These are phyloP conservation scores for Tetraodon nigroviridis DNA, from an alignment of 2,113 vertebrate genomes.

Conservation along the genomic window DNA sequence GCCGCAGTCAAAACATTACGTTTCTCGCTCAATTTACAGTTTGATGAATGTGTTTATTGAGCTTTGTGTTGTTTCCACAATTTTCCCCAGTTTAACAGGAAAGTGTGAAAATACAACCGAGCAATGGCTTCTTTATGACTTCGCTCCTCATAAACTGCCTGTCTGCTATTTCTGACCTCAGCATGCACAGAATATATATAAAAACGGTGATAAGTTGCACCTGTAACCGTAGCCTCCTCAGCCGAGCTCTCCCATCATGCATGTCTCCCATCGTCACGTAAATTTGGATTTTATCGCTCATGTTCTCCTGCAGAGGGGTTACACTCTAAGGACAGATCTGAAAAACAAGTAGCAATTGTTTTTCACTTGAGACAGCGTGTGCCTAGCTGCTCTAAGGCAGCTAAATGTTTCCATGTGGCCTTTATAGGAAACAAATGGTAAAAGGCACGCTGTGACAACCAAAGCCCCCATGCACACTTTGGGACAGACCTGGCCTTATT, in stretches of 20 bases:
- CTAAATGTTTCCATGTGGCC: slow-evolving; percentile 89
- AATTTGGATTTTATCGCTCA: too few relatives aligned
- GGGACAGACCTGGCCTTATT: slow-evolving; percentile 72
- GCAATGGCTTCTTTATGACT: slow-evolving; percentile 23
- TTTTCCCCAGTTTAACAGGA: slow-evolving; percentile 30
- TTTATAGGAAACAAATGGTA: slow-evolving; percentile 88
- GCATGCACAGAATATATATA: slow-evolving; percentile 14
- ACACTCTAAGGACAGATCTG: slow-evolving; percentile 53
- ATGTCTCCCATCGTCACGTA: background rate
- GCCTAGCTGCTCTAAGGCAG: slow-evolving; percentile 74
- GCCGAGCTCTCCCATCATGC: slow-evolving; percentile 8
- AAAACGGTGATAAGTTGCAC: slow-evolving; percentile 9
- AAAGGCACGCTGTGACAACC: slow-evolving; percentile 75
- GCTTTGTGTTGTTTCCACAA: slow-evolving; percentile 35
- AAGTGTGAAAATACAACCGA: slow-evolving; percentile 25
- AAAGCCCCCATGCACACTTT: slow-evolving; percentile 68
- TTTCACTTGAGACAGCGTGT: slow-evolving; percentile 54
- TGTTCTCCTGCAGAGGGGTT: too few relatives aligned
- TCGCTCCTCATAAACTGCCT: slow-evolving; percentile 40
- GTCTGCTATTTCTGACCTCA: slow-evolving; percentile 37
- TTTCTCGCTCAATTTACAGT: slow-evolving; percentile 4
- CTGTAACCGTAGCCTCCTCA: background rate
- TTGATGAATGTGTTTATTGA: slow-evolving; percentile 4
- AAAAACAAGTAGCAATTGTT: slow-evolving; percentile 76
- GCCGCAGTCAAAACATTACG: slow-evolving; percentile 17